These are phyloP conservation scores for Exephanes ischioxanthus DNA, from an alignment of 2,888 invertebrate genomes.

Conservation along the genomic window DNA sequence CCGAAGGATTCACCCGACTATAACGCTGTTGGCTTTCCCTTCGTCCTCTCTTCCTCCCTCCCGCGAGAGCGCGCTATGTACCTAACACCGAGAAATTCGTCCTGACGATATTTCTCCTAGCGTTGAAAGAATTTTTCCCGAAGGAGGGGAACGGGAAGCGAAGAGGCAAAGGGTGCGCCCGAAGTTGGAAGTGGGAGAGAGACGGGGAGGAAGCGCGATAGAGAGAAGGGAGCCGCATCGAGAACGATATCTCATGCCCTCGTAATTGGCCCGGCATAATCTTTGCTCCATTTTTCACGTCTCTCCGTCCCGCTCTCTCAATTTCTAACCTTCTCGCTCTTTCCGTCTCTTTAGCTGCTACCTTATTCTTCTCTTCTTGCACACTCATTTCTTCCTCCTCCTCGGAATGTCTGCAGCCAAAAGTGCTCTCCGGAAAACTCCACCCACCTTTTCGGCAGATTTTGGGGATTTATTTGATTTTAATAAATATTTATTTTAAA, in stretches of 20 bases:
- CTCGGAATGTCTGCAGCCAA: not conserved
- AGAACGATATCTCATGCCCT: conserved; percentile 61
- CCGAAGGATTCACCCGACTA: conserved; percentile 38
- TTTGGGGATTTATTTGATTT: not conserved
- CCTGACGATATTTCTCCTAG: conserved; percentile 35
- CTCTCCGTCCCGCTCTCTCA: conserved; percentile 55
- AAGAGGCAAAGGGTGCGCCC: not conserved
- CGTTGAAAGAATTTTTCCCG: conserved; percentile 24
- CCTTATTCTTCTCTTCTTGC: conserved; percentile 52
- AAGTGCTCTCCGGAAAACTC: not conserved
- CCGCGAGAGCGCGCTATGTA: conserved; percentile 28
- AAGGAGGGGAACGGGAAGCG: not conserved
- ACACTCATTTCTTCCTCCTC: conserved; percentile 44
- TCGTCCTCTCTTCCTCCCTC: conserved; percentile 11
- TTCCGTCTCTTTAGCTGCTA: not conserved
- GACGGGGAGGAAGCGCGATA: not conserved
- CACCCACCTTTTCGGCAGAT: not conserved
- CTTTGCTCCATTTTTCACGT: conserved; percentile 77
- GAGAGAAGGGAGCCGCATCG: conserved; percentile 60
- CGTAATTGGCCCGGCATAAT: conserved; percentile 78
- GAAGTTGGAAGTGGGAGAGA: conserved; percentile 6
- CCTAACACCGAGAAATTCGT: conserved; percentile 48
- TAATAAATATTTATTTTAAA: not conserved
- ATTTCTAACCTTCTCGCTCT: not conserved
- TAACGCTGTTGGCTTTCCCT: conserved; percentile 17